A percentile compares a stretch with the other conserved stretches of the same genome.
phyloP scores from a whole-genome alignment of 2,797 vertebrate species.

The Tenualosa ilisha region DNA sequence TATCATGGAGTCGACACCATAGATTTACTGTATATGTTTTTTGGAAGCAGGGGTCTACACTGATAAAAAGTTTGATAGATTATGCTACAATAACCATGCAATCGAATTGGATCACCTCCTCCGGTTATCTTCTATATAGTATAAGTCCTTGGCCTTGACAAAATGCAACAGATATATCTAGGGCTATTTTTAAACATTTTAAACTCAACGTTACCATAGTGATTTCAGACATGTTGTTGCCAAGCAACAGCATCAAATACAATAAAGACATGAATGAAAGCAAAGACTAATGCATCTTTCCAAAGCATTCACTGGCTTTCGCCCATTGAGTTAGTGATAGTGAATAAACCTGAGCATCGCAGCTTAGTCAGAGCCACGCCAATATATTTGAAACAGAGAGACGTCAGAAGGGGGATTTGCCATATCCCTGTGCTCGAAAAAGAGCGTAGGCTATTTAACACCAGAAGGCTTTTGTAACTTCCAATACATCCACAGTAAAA shows the following conservation, averaged over 20 bases:
- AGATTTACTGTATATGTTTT: too few relatives aligned
- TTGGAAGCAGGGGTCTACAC: not conserved
- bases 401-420: not conserved
- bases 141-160: constrained; percentile 61
- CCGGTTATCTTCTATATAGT: not conserved
- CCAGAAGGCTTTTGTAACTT: not conserved
- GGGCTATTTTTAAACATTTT: constrained; percentile 72
- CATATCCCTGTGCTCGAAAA: not conserved
- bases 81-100: not conserved
- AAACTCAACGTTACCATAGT: constrained; percentile 89
- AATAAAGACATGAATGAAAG: constrained; percentile 79
- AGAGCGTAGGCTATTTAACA: not conserved
- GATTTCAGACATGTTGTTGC: constrained; percentile 90
- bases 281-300: constrained; percentile 67
- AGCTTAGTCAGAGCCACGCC: constrained; percentile 4
- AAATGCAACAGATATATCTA: constrained; percentile 65
- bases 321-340: constrained; percentile 39
- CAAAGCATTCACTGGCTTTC: constrained; percentile 41
- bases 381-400: not conserved
- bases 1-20: too few relatives aligned
- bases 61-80: not conserved
- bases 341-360: not conserved
- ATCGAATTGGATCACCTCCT: not conserved
- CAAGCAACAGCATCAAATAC: constrained; percentile 87
- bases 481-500: not conserved